Conservation (phyloP, 2,888 invertebrate genomes). For the Melangyna quadrimaculata region DNA sequence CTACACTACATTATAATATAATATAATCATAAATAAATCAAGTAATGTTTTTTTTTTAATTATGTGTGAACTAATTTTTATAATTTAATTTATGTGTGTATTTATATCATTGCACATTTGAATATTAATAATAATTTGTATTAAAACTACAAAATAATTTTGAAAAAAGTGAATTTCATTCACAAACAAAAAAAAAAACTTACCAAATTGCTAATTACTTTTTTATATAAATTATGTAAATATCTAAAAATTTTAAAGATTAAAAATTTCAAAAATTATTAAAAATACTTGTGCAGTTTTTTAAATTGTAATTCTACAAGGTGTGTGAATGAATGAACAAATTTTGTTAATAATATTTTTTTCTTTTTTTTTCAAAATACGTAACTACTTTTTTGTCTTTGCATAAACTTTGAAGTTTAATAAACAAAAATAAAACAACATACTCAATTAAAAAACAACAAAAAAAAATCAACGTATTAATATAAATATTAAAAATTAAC, state of each 20-base stretch:
- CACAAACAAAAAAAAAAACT: constrained; percentile 32
- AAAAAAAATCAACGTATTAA: neutral
- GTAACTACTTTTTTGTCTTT: neutral
- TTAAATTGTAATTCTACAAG: constrained; percentile 45
- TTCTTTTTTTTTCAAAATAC: neutral
- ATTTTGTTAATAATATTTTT: neutral
- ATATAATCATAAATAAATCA: too few relatives aligned
- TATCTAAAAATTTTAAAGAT: neutral
- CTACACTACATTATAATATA: too few relatives aligned
- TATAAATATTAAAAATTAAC: neutral
- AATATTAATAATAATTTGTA: neutral
- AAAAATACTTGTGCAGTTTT: constrained; percentile 67
- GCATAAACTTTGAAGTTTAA: neutral
- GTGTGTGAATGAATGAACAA: constrained; percentile 49
- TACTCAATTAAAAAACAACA: neutral
- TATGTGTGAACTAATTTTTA: neutral
- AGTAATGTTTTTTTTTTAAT: too few relatives aligned
- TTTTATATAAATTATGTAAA: neutral
- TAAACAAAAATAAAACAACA: neutral
- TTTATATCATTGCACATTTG: constrained; percentile 36
- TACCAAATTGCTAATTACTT: constrained; percentile 39
- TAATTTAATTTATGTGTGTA: neutral
- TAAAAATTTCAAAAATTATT: neutral
- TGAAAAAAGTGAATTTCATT: constrained; percentile 32
- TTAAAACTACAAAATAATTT: constrained; percentile 24